phyloP scores from a whole-genome alignment of 2,113 vertebrate genomes.

The Delphinus delphis region DNA sequence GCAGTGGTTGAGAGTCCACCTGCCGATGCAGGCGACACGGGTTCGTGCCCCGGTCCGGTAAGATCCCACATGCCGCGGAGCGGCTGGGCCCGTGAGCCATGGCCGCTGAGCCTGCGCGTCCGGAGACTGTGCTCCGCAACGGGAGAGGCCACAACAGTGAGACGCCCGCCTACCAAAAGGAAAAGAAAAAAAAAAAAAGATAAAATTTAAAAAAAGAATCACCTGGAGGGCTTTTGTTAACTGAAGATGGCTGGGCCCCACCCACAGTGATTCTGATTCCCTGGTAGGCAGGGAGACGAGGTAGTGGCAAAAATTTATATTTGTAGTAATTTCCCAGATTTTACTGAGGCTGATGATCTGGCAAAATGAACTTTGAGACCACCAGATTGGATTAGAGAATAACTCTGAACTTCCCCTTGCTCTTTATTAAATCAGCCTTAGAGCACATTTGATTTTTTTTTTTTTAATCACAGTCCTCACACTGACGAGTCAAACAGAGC shows the following conservation, averaged over 20 bases:
- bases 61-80: too few species aligned
- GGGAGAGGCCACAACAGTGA: too few species aligned
- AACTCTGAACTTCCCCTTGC: background rate
- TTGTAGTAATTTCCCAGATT: background rate
- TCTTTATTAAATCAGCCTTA: background rate
- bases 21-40: too few species aligned
- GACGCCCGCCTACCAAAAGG: too few species aligned
- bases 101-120: too few species aligned
- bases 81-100: too few species aligned
- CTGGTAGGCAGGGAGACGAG: fast-evolving
- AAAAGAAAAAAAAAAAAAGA: too few species aligned
- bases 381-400: background rate
- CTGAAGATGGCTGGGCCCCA: background rate
- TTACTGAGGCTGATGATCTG: background rate
- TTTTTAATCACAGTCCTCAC: background rate
- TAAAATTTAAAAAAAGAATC: background rate
- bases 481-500: background rate
- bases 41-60: too few species aligned
- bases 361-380: background rate
- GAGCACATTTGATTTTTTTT: background rate
- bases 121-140: too few species aligned
- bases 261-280: background rate
- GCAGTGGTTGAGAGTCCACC: too few species aligned
- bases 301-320: too few species aligned
- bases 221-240: background rate